Evolutionary conservation across 2,113 vertebrate species (phyloP).

Genomic region (Cercopithecus mona): DNA sequence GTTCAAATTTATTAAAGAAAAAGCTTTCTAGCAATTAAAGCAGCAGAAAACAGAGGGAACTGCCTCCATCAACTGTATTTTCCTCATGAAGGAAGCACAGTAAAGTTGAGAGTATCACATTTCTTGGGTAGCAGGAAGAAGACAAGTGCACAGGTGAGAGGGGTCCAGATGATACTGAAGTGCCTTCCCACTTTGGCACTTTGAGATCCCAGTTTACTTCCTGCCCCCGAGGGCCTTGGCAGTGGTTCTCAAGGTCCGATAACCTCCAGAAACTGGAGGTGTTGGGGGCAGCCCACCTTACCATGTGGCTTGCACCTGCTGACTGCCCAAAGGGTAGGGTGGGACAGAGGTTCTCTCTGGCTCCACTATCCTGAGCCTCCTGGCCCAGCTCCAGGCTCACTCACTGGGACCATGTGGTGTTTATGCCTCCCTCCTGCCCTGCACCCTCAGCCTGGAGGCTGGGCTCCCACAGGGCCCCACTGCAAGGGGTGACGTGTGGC

Average conservation of each 20-base stretch:
- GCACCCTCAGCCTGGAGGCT: rapidly evolving
- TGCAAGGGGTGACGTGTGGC: too few relatives aligned
- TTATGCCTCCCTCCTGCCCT: rapidly evolving
- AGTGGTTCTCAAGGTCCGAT: neutral
- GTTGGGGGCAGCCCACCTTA: too few relatives aligned
- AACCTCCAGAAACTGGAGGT: neutral
- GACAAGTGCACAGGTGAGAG: neutral
- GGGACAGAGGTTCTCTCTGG: rapidly evolving
- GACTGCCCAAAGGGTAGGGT: neutral
- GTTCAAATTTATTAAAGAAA: neutral
- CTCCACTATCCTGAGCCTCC: neutral
- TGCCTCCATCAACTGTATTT: rapidly evolving
- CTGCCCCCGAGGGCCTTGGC: neutral
- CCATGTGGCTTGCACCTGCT: neutral
- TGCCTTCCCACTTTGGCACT: rapidly evolving
- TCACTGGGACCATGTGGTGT: too few relatives aligned
- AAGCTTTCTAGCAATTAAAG: neutral
- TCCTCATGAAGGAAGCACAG: too few relatives aligned
- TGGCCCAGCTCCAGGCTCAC: neutral
- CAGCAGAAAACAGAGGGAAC: too few relatives aligned
- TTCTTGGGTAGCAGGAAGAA: neutral
- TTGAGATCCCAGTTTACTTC: neutral
- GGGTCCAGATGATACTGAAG: rapidly evolving
- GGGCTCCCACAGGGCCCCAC: neutral
- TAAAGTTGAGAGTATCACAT: rapidly evolving